These are phyloP conservation scores for Epizoanthus fatuus DNA, from an alignment of 92 coral and sea anemone genomes.

Conservation along the genomic window DNA sequence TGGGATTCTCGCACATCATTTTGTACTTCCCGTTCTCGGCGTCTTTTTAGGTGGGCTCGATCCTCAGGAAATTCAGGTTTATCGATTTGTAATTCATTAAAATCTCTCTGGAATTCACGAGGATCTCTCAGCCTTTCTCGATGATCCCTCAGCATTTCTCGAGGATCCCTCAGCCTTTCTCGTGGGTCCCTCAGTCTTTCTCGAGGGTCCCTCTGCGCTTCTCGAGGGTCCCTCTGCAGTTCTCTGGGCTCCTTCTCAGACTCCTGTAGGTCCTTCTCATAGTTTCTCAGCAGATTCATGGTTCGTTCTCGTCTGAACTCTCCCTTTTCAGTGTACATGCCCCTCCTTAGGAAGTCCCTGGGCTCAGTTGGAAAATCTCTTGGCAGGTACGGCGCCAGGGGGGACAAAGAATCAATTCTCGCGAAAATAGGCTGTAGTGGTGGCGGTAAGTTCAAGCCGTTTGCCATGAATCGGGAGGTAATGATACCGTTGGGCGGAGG, in stretches of 20 bases:
- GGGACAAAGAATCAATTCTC: constrained; percentile 28
- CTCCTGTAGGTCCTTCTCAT: neutral
- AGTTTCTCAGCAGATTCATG: constrained; percentile 26
- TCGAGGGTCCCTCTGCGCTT: neutral
- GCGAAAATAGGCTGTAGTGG: constrained; percentile 36
- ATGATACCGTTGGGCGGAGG: constrained; percentile 42
- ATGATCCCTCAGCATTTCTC: neutral
- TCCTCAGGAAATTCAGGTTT: constrained; percentile 6
- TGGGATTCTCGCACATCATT: neutral
- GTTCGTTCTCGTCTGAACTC: constrained; percentile 45
- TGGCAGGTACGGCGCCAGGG: constrained; percentile 43
- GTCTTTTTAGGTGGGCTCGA: neutral
- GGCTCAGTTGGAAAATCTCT: constrained; percentile 38
- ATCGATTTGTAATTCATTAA: too few species aligned
- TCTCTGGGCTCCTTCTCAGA: constrained; percentile 7
- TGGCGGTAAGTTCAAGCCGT: constrained; percentile 34
- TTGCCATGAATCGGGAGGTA: constrained; percentile 28
- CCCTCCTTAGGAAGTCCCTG: constrained; percentile 36
- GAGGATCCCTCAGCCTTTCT: neutral
- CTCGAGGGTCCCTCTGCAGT: neutral
- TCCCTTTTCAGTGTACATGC: constrained; percentile 5
- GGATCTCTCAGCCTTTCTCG: neutral
- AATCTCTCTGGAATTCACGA: too few species aligned
- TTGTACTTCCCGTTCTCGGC: neutral
- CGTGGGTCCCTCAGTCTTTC: neutral